Base-by-base conservation (phyloP, 2,797 vertebrate genomes). In the Enteromius afrohamiltoni region DNA sequence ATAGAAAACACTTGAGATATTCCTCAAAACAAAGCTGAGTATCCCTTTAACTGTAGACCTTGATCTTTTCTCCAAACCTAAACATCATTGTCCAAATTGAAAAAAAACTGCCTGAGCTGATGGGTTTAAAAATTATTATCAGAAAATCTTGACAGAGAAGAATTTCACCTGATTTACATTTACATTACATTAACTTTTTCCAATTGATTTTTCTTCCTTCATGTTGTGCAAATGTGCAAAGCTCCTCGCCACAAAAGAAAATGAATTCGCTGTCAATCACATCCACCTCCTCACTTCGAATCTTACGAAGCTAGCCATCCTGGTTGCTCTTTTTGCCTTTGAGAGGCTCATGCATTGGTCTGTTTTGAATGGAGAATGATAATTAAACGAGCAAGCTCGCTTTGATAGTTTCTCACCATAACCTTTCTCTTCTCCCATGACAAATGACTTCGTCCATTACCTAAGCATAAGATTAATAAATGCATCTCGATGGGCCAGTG, bases 101-200 rank as follows among this genome's bases (percentile, higher is more conserved):
- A 79, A 16, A 49, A 82, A 87, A 82, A 77, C 62, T 87, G 83
- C 84, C 89, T 88, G 85, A 85, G 84, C 83, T 79, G 85, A 89
- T 88, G 73, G 75, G 82, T 78, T 88, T 80, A 90, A 84, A 79
- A 34, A 84, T 88, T 83, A 70, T 88, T 85, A 84, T 74, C 42
- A 51, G 21, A 49, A 42, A 74, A 82, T 92, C 89, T 91, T 92
- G 90, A 92, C 91, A 88, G 85, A 85, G 74, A 87, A 84, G 83
- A 86, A 89, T 88, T 93, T 92, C 89, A 92, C 92, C 89, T 88
- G 90, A 92, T 92, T 94, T 91, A 88, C 90, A 92, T 93, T 93
- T 89, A 90, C 91, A 89, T 78, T 83, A 88, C 92, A 93, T 91
- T 88, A 91, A 90, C 93, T 92, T 87, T 92, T 86, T 89, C 65